A percentile compares a stretch with the other conserved stretches of the same genome.
Conservation (phyloP, 2,797 vertebrate species). For the Pampus argenteus region DNA sequence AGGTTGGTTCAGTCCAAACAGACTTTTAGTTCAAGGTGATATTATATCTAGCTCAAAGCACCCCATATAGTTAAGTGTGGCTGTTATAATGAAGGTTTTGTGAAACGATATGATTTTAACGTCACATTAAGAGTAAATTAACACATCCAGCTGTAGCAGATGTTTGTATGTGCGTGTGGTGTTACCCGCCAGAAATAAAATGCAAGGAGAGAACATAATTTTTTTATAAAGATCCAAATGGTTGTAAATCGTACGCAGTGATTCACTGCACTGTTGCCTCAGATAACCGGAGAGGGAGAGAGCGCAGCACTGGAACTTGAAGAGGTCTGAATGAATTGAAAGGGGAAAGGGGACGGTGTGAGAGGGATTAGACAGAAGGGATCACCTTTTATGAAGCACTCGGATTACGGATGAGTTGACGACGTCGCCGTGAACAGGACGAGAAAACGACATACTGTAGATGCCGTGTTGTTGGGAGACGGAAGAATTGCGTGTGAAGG, state of each 20-base stretch:
- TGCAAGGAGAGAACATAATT: no score
- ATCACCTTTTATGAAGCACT: slow-evolving; percentile 52
- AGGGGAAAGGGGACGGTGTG: slow-evolving; percentile 1
- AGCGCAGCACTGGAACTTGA: slow-evolving; percentile 23
- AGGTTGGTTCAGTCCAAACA: no score
- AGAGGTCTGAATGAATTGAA: slow-evolving; percentile 50
- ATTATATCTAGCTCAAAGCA: no score
- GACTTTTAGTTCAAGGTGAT: no score
- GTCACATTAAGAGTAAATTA: not conserved
- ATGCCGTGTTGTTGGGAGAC: not conserved
- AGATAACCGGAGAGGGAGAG: slow-evolving; percentile 24
- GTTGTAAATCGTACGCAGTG: slow-evolving; percentile 14
- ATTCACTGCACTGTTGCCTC: slow-evolving; percentile 32
- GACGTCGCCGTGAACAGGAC: slow-evolving; percentile 17
- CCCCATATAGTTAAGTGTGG: no score
- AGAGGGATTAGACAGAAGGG: slow-evolving; percentile 51
- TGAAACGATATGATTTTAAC: no score
- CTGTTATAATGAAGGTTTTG: no score
- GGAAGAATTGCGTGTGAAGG: slow-evolving; percentile 37
- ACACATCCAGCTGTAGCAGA: not conserved
- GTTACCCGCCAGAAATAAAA: not conserved
- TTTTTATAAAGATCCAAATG: slow-evolving; percentile 2
- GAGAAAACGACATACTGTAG: not conserved
- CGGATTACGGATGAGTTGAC: slow-evolving; percentile 36
- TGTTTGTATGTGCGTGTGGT: not conserved